A percentile compares a stretch with the other conserved stretches of the same genome.
Evolutionary conservation across 2,797 vertebrate genomes (phyloP).

Genomic region (Cryptoblepharus egeriae): DNA sequence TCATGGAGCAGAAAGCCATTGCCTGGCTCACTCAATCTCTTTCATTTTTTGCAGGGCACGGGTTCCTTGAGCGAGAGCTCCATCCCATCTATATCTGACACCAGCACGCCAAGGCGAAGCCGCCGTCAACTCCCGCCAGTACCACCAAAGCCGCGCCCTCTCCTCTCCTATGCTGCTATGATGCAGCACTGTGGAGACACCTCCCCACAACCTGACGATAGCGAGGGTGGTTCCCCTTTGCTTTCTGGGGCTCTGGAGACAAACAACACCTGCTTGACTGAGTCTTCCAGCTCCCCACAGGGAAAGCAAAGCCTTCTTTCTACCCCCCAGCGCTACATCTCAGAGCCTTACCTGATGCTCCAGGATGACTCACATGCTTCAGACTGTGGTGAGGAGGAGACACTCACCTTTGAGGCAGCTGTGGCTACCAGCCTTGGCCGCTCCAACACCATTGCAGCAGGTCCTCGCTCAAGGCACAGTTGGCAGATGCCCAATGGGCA

Average conservation of each 20-base stretch:
- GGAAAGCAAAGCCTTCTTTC: constrained; percentile 79
- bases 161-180: constrained; percentile 93
- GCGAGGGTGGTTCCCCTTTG: constrained; percentile 77
- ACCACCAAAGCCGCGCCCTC: constrained; percentile 91
- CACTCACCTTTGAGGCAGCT: constrained; percentile 96
- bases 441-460: constrained; percentile 91
- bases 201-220: constrained; percentile 78
- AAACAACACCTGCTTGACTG: constrained; percentile 73
- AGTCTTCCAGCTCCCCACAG: constrained; percentile 74
- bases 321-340: constrained; percentile 95
- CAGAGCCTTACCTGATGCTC: constrained; percentile 93
- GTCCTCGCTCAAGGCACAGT: constrained; percentile 91
- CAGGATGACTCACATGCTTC: constrained; percentile 86
- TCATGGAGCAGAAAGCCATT: not conserved
- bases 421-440: constrained; percentile 91
- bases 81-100: constrained; percentile 86
- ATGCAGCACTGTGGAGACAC: constrained; percentile 80
- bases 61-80: constrained; percentile 86
- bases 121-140: constrained; percentile 95
- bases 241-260: constrained; percentile 70
- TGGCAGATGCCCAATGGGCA: constrained; percentile 99
- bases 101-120: constrained; percentile 86
- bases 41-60: constrained; percentile 78
- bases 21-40: not conserved
- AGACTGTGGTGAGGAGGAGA: constrained; percentile 85